phyloP scores from a whole-genome alignment of 1,140 invertebrate genomes.

The Bursaphelenchus mucronatus region DNA sequence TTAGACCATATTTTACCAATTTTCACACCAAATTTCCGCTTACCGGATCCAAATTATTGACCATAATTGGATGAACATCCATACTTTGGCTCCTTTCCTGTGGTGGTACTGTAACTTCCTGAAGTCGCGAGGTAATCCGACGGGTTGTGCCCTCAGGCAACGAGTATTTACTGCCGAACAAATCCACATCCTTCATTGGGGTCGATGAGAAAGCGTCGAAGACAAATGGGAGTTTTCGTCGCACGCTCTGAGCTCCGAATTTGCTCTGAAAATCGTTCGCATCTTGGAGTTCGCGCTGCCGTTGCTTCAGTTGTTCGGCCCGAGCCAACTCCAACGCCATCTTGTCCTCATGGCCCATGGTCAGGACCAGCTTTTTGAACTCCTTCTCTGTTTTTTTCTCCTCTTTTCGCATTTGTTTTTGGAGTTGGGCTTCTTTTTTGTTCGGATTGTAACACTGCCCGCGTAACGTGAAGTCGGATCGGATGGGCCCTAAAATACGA shows the following conservation, averaged over 20 bases:
- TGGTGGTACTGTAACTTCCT: conserved; percentile 82
- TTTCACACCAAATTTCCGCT: conserved; percentile 18
- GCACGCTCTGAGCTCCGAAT: conserved; percentile 22
- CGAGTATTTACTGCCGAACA: conserved; percentile 64
- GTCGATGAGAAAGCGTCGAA: conserved; percentile 71
- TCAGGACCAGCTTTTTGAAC: conserved; percentile 62
- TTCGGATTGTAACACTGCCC: conserved; percentile 61
- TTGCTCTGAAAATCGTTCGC: conserved; percentile 9
- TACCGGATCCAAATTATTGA: conserved; percentile 50
- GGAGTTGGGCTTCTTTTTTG: conserved; percentile 76
- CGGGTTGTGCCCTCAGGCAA: conserved; percentile 74
- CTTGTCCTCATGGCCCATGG: conserved; percentile 61
- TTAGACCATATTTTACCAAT: conserved; percentile 1
- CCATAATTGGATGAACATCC: conserved; percentile 66
- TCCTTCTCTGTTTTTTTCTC: conserved; percentile 75
- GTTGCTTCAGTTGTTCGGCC: conserved; percentile 67
- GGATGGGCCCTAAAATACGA: conserved; percentile 6
- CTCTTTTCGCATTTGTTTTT: conserved; percentile 79
- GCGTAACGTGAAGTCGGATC: conserved; percentile 12
- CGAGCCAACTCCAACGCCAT: conserved; percentile 63
- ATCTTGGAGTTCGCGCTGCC: conserved; percentile 38
- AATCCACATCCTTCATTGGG: conserved; percentile 23
- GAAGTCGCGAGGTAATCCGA: conserved; percentile 70
- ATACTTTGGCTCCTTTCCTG: conserved; percentile 41
- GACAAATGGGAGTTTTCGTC: conserved; percentile 43